phyloP scores from a whole-genome alignment of 1,140 invertebrate genomes.

The Phocides pigmalion region DNA sequence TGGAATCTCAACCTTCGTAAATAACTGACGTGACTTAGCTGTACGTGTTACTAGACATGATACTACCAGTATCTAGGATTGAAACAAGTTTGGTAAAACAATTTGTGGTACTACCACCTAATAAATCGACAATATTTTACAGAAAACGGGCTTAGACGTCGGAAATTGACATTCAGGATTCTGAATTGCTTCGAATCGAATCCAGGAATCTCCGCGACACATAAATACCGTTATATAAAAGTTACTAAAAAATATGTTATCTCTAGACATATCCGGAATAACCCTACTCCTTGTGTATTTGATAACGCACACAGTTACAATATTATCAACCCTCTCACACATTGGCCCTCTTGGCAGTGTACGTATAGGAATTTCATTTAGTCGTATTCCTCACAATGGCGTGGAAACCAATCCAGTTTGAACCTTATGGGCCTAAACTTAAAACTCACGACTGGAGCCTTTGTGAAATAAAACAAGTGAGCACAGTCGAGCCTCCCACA shows the following conservation, averaged over 20 bases:
- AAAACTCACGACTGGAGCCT: slow-evolving; percentile 4
- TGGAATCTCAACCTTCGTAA: too few species aligned
- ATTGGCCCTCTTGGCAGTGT: slow-evolving; percentile 19
- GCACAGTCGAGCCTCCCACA: slow-evolving; percentile 48
- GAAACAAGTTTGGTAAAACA: too few species aligned
- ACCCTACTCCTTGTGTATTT: slow-evolving; percentile 19
- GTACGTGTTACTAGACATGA: too few species aligned
- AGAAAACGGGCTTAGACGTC: too few species aligned
- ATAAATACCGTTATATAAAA: too few species aligned
- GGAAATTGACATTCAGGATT: too few species aligned
- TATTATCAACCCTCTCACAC: slow-evolving; percentile 41
- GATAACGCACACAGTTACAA: slow-evolving; percentile 41
- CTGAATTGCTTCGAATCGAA: too few species aligned
- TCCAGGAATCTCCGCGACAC: too few species aligned
- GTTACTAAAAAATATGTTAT: slow-evolving; percentile 22
- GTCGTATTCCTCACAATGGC: not conserved
- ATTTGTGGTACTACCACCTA: too few species aligned
- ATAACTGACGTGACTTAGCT: too few species aligned
- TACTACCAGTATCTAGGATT: too few species aligned
- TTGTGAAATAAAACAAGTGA: not conserved
- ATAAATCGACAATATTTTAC: too few species aligned
- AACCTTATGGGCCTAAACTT: not conserved
- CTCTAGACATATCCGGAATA: slow-evolving; percentile 36
- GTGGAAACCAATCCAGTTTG: not conserved
- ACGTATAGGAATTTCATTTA: slow-evolving; percentile 29